phyloP scores from a whole-genome alignment of 2,113 vertebrate species.

The Triplophysa rosa region DNA sequence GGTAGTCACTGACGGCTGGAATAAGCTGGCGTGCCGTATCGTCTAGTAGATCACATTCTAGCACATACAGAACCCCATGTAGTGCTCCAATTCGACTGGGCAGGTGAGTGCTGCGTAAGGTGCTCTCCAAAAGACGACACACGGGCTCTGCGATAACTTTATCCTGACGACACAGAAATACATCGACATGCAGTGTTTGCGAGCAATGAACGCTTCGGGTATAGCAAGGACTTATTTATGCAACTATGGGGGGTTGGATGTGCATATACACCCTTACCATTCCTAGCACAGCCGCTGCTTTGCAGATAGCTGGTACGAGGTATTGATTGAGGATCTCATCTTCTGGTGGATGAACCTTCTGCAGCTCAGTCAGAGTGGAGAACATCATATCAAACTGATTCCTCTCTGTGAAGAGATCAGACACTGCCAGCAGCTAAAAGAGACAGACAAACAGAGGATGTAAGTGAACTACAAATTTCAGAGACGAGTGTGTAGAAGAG shows the following conservation, averaged over 20 bases:
- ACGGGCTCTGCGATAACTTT: constrained; percentile 92
- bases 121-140: constrained; percentile 88
- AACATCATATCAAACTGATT: constrained; percentile 99
- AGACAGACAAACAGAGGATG: not conserved
- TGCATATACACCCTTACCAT: constrained; percentile 81
- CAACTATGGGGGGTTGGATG: not conserved
- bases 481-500: not conserved
- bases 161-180: constrained; percentile 74
- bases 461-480: not conserved
- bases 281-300: constrained; percentile 94
- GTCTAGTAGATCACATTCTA: constrained; percentile 95
- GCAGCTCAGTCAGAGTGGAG: constrained; percentile 86
- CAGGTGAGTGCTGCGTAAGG: constrained; percentile 90
- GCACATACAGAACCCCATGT: constrained; percentile 90
- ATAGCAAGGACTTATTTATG: not conserved
- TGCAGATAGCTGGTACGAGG: constrained; percentile 93
- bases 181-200: not conserved
- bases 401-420: constrained; percentile 96
- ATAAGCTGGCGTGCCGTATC: constrained; percentile 94
- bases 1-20: constrained; percentile 87
- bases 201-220: not conserved
- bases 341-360: constrained; percentile 90
- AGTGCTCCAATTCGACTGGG: constrained; percentile 92
- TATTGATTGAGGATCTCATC: constrained; percentile 97
- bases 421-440: constrained; percentile 90